A percentile compares a stretch with the other conserved stretches of the same genome.
Conservation (phyloP, 1,140 invertebrate genomes). For the Onthophagus taurus region DNA sequence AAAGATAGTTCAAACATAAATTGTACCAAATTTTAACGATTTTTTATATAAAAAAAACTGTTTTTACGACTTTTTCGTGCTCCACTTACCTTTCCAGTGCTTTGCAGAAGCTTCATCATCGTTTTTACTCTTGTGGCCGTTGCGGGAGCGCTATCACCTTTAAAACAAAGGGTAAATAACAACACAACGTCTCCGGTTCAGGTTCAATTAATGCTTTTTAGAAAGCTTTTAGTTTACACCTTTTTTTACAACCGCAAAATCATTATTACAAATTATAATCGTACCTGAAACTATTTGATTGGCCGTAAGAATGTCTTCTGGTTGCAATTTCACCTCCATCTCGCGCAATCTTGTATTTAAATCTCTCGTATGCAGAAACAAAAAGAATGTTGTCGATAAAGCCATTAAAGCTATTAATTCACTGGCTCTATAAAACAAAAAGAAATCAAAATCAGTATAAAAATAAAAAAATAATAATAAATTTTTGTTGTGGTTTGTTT, state of each 20-base stretch:
- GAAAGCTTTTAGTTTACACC: too few species aligned
- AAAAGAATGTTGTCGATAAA: slow-evolving; percentile 67
- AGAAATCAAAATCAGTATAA: neutral
- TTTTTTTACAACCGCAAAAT: neutral
- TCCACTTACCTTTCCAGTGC: slow-evolving; percentile 40
- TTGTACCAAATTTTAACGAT: too few species aligned
- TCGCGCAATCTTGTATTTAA: slow-evolving; percentile 63
- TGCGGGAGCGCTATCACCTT: slow-evolving; percentile 36
- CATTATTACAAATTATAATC: slow-evolving; percentile 22
- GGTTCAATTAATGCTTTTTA: too few species aligned
- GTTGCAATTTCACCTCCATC: slow-evolving; percentile 66
- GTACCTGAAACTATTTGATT: slow-evolving; percentile 62
- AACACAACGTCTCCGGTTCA: too few species aligned
- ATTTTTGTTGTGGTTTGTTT: too few species aligned
- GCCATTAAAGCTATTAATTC: slow-evolving; percentile 69
- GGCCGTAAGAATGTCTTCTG: slow-evolving; percentile 55
- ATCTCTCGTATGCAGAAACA: slow-evolving; percentile 72
- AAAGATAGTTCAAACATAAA: too few species aligned
- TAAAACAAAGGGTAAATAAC: slow-evolving; percentile 23
- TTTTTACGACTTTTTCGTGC: too few species aligned
- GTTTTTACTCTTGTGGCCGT: slow-evolving; percentile 34
- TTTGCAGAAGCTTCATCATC: slow-evolving; percentile 41
- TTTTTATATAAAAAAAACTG: too few species aligned
- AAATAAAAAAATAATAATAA: neutral
- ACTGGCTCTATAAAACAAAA: slow-evolving; percentile 49